A percentile compares a stretch with the other conserved stretches of the same genome.
Conservation (phyloP, 2,888 invertebrate genomes). For the Encarsia formosa region DNA sequence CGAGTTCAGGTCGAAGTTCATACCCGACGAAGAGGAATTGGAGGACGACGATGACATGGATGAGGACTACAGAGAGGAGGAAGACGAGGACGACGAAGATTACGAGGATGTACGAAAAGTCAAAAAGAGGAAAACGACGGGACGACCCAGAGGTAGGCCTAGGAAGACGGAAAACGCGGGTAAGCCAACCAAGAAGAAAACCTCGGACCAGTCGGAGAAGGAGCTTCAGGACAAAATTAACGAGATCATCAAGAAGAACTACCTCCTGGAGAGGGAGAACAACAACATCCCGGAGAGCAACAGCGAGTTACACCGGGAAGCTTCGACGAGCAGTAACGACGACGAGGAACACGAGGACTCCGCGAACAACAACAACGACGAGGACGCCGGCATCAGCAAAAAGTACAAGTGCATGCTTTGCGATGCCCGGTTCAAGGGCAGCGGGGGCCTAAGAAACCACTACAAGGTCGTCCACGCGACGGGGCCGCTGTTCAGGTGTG, state of each 20-base stretch:
- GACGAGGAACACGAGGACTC: slow-evolving; percentile 12
- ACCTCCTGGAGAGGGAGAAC: slow-evolving; percentile 39
- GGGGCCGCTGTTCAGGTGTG: slow-evolving; percentile 61
- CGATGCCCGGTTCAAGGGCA: slow-evolving; percentile 45
- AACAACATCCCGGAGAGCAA: slow-evolving; percentile 34
- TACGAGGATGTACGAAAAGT: neutral
- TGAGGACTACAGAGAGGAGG: slow-evolving; percentile 32
- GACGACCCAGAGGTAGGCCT: slow-evolving; percentile 10
- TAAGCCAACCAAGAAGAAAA: neutral
- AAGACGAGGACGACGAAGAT: neutral
- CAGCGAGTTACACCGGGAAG: neutral
- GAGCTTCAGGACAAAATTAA: slow-evolving; percentile 34
- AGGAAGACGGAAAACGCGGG: slow-evolving; percentile 1
- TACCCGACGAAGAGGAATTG: neutral
- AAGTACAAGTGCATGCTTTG: slow-evolving; percentile 45
- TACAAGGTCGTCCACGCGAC: slow-evolving; percentile 46
- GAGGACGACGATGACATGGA: slow-evolving; percentile 30
- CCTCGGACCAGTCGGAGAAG: slow-evolving; percentile 3
- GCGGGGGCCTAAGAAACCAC: slow-evolving; percentile 47
- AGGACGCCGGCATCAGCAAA: slow-evolving; percentile 28
- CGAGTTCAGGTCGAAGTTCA: slow-evolving; percentile 10
- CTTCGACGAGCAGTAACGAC: neutral
- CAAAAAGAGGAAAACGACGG: neutral
- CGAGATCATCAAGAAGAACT: slow-evolving; percentile 42
- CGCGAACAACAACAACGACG: neutral